These are phyloP conservation scores for Stramonita haemastoma DNA, from an alignment of 2,888 invertebrate species.

Conservation along the genomic window DNA sequence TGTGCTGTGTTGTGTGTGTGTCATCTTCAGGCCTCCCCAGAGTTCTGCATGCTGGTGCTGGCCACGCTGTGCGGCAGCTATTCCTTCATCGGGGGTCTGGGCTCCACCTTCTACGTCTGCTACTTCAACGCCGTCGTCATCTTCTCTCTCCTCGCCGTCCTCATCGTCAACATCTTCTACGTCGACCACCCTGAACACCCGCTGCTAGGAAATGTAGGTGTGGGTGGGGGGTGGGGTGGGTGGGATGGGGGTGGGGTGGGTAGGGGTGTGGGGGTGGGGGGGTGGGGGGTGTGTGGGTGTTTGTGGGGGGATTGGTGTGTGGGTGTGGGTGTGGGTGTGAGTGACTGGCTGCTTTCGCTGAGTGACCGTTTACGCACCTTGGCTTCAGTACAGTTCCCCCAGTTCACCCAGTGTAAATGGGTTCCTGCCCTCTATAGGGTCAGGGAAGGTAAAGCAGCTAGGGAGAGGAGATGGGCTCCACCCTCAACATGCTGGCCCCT, in stretches of 20 bases:
- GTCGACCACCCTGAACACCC: constrained; percentile 46
- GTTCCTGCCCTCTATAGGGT: too few relatives aligned
- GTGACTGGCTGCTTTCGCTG: too few relatives aligned
- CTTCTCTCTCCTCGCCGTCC: constrained; percentile 58
- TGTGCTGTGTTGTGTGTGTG: too few relatives aligned
- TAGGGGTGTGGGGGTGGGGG: neutral
- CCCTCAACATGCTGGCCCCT: too few relatives aligned
- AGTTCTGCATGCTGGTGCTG: constrained; percentile 66
- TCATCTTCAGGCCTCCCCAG: constrained; percentile 56
- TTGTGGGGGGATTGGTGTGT: neutral
- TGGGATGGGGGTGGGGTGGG: neutral
- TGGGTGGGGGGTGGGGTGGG: neutral
- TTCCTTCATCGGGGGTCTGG: constrained; percentile 65
- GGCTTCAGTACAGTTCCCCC: too few relatives aligned
- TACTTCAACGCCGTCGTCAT: constrained; percentile 69
- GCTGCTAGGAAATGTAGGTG: constrained; percentile 51
- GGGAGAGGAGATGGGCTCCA: too few relatives aligned
- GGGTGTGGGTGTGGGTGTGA: neutral
- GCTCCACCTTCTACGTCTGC: constrained; percentile 73
- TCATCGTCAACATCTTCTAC: constrained; percentile 62
- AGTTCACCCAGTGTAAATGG: too few relatives aligned
- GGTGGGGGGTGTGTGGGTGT: neutral
- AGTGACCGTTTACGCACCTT: too few relatives aligned
- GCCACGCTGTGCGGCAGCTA: constrained; percentile 66
- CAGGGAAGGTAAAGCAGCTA: too few relatives aligned